Evolutionary conservation across 2,888 invertebrate species (phyloP).

Genomic region (Drosophila kokeensis): DNA sequence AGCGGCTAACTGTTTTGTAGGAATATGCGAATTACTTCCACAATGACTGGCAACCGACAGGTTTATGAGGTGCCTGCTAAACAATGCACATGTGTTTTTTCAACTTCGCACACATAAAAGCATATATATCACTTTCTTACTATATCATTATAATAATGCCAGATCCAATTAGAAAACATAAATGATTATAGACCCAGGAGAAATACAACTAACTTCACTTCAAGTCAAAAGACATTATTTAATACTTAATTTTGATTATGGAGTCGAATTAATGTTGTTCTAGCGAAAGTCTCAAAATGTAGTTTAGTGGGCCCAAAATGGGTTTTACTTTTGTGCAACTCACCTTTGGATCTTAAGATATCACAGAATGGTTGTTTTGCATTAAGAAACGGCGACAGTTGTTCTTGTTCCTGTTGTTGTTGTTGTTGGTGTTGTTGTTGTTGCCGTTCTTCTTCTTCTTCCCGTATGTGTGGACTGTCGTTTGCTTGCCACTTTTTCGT

Average conservation of each 20-base stretch:
- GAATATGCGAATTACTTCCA: slow-evolving; percentile 1
- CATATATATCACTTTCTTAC: background rate
- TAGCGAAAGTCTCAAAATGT: background rate
- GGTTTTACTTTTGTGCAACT: slow-evolving; percentile 41
- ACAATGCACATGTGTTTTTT: background rate
- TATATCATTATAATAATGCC: background rate
- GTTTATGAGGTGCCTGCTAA: slow-evolving; percentile 5
- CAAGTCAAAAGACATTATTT: background rate
- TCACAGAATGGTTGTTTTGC: slow-evolving; percentile 74
- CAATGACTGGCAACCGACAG: slow-evolving; percentile 5
- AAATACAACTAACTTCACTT: background rate
- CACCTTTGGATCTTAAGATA: slow-evolving; percentile 80
- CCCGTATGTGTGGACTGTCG: slow-evolving; percentile 17
- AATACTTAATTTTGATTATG: background rate
- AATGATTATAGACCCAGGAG: background rate
- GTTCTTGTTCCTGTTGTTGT: slow-evolving; percentile 27
- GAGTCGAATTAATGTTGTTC: background rate
- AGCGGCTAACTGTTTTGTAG: slow-evolving; percentile 2
- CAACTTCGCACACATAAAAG: background rate
- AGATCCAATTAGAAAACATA: background rate
- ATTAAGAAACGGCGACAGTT: slow-evolving; percentile 63
- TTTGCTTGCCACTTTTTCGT: slow-evolving; percentile 32
- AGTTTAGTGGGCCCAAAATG: slow-evolving; percentile 22
- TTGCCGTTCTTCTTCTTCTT: slow-evolving; percentile 20
- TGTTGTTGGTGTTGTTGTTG: slow-evolving; percentile 19